These are phyloP conservation scores for Nannobrachium achirus DNA, from an alignment of 2,113 vertebrate genomes.

Conservation along the genomic window DNA sequence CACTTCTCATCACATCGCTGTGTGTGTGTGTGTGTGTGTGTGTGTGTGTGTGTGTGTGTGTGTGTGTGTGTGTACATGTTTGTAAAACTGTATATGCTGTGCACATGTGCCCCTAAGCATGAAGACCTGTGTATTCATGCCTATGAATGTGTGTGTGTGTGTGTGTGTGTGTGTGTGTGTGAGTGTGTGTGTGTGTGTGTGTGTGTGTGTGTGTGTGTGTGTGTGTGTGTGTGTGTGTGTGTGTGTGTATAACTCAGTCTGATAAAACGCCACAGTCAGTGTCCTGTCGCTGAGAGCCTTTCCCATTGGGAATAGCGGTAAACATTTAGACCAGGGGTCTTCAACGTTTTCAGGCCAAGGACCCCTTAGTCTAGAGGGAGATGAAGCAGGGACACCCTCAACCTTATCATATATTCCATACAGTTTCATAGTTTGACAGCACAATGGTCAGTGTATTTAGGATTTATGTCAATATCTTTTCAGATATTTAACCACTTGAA, in stretches of 20 bases:
- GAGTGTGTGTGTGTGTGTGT: constrained; percentile 10
- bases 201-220: background rate
- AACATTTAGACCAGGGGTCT: no score
- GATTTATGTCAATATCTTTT: no score
- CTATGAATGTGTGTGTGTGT: constrained; percentile 38
- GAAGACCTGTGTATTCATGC: constrained; percentile 32
- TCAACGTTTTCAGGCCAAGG: no score
- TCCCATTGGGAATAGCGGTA: constrained; percentile 16
- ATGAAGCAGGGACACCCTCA: no score
- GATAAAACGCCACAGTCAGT: constrained; percentile 56
- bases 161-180: constrained; percentile 42
- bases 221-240: background rate
- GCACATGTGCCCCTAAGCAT: background rate
- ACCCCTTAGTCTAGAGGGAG: no score
- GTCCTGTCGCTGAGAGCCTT: constrained; percentile 41
- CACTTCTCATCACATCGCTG: constrained; percentile 79
- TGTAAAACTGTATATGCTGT: background rate
- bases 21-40: constrained; percentile 42
- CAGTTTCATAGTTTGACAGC: no score
- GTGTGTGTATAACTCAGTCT: background rate
- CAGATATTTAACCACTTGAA: no score
- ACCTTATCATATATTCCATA: no score
- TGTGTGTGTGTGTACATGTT: constrained; percentile 31
- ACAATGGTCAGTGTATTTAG: no score
- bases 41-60: constrained; percentile 42